Evolutionary conservation across 2,888 invertebrate species (phyloP).

Genomic region (Sminthurides aquaticus): DNA sequence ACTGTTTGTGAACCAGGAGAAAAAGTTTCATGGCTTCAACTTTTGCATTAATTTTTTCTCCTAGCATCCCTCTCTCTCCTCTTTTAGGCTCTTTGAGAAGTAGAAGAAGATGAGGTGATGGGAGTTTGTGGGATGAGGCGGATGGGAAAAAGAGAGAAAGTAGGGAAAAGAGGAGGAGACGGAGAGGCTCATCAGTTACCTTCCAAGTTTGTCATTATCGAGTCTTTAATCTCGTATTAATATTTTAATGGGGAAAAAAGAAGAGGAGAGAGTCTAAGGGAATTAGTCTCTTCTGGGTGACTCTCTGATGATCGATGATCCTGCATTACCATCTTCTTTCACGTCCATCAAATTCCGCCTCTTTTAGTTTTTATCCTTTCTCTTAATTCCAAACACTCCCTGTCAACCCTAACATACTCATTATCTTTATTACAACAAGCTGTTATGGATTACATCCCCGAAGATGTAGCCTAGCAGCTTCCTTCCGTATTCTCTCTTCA

Average conservation of each 20-base stretch:
- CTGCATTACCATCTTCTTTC: constrained; percentile 30
- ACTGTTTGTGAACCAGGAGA: constrained; percentile 22
- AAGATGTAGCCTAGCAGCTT: no score
- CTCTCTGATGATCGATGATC: constrained; percentile 34
- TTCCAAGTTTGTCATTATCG: constrained; percentile 39
- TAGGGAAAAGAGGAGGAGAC: constrained; percentile 6
- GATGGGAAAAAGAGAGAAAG: no score
- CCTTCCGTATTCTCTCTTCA: no score
- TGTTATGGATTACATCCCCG: neutral
- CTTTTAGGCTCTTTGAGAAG: constrained; percentile 8
- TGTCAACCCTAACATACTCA: neutral
- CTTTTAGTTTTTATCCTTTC: constrained; percentile 3
- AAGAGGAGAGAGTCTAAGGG: constrained; percentile 27
- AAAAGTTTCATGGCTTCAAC: constrained; percentile 36
- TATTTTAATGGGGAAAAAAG: constrained; percentile 37
- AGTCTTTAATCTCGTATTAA: constrained; percentile 39
- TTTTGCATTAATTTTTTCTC: constrained; percentile 39
- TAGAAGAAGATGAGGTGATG: constrained; percentile 11
- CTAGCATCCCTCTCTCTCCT: constrained; percentile 14
- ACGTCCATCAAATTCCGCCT: constrained; percentile 28
- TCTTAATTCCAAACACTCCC: neutral
- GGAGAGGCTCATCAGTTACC: constrained; percentile 35
- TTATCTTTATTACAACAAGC: neutral
- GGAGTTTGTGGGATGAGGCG: no score
- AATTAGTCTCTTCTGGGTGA: constrained; percentile 35